Base-by-base conservation (phyloP, 2,888 invertebrate species). In the Seira ritae region DNA sequence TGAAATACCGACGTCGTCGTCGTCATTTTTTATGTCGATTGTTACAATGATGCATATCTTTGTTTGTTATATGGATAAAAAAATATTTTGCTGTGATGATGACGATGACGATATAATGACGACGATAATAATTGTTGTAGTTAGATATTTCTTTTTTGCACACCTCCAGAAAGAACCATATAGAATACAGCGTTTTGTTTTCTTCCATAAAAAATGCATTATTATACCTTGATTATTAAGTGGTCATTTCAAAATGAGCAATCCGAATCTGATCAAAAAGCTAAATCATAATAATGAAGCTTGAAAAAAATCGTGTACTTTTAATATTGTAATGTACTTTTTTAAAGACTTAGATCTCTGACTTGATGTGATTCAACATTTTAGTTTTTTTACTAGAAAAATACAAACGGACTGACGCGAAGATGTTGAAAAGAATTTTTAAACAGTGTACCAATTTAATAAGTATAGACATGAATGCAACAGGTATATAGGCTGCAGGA, bases 311-410 rank as follows among this genome's bases (percentile, higher is more conserved):
- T 4, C 31, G 31, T 31, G 2, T 31, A 31, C 31, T 31, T 31
- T 4, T 4, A 31, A 31, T 31, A 31, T 31, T 31, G 31, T 31
- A 31, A 31, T 31, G 31, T 31, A 31, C 31, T 31, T 31, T 31
- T 31, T 4, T 4, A 31, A 83, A 83, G 77, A 83, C 77, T 77
- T 72, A 69, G 82, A 83, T 83, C 82, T 83, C 82, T 83, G 82
- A 83, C 82, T 72, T 68, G 68, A 83, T 83, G 82, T 83, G 82
- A 83, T 83, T 83, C 82, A 83, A 72, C 73, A 76, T 55, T 55
- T 55, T 55, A 67, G 71, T 55, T 37, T 66, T 66, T 67, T 60
- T 68, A 55, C 62, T 42, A 4, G n/a, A 31, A 31, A 31, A 31
- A 31, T 31, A 31, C 31, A 55, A 10, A 69, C 75, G 76, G 82